Evolutionary conservation across 2,888 invertebrate genomes (phyloP).

Genomic region (Syritta pipiens): DNA sequence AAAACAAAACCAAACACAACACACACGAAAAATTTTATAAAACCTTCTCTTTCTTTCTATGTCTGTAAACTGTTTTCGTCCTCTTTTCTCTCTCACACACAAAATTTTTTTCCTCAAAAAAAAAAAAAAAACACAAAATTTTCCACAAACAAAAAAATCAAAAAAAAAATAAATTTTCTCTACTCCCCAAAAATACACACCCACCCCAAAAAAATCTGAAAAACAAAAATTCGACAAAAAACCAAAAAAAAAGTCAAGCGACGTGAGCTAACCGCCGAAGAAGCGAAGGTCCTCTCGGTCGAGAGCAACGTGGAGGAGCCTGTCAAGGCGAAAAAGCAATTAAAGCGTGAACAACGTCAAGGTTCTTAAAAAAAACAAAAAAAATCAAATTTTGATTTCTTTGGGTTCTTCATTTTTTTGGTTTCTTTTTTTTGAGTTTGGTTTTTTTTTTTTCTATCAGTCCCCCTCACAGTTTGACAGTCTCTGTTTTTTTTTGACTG

Average conservation of each 20-base stretch:
- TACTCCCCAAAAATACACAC: neutral
- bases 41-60: constrained; percentile 15
- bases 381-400: constrained; percentile 3
- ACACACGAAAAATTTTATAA: constrained; percentile 15
- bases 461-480: too few relatives aligned
- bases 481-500: too few relatives aligned
- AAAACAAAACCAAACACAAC: too few relatives aligned
- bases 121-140: too few relatives aligned
- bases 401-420: neutral
- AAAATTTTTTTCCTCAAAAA: too few relatives aligned
- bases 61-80: constrained; percentile 18
- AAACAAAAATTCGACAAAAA: constrained; percentile 2
- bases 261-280: constrained; percentile 83
- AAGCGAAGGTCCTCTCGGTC: constrained; percentile 82
- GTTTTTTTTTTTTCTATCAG: neutral
- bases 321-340: constrained; percentile 81
- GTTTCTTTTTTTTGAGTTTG: neutral
- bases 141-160: too few relatives aligned
- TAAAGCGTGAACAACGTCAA: constrained; percentile 83
- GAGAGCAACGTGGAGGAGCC: constrained; percentile 83
- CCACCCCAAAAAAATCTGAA: neutral
- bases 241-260: constrained; percentile 79
- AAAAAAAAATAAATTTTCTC: too few relatives aligned
- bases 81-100: constrained; percentile 24
- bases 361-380: constrained; percentile 81